Conservation (phyloP, 2,888 invertebrate species). For the Tachina fera region DNA sequence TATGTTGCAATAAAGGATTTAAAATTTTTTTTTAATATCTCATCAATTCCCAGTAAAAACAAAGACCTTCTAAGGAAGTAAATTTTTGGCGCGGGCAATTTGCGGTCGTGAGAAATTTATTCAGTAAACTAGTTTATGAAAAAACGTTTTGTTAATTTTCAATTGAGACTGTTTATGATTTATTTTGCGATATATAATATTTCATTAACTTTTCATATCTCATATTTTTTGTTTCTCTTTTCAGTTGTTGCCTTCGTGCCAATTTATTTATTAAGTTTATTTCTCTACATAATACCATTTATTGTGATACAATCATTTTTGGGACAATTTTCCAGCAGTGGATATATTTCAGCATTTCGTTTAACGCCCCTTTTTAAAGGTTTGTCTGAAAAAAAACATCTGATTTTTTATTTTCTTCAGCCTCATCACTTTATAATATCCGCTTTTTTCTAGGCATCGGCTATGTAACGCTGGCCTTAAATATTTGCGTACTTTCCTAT, state of each 20-base stretch:
- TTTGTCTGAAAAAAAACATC: constrained; percentile 77
- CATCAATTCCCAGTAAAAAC: too few relatives aligned
- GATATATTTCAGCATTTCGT: constrained; percentile 91
- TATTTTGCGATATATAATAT: too few relatives aligned
- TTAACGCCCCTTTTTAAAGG: constrained; percentile 94
- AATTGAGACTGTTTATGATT: too few relatives aligned
- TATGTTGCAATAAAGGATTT: too few relatives aligned
- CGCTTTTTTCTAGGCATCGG: constrained; percentile 88
- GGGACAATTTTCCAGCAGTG: constrained; percentile 92
- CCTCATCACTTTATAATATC: background rate
- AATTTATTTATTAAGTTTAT: constrained; percentile 85
- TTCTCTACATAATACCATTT: constrained; percentile 92
- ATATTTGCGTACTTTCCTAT: constrained; percentile 90
- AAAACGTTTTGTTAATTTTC: too few relatives aligned
- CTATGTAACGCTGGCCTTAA: constrained; percentile 90
- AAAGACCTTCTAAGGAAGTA: too few relatives aligned
- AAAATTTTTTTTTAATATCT: too few relatives aligned
- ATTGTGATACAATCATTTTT: constrained; percentile 94
- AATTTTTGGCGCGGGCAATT: too few relatives aligned
- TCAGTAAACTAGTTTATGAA: too few relatives aligned
- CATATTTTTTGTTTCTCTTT: constrained; percentile 22
- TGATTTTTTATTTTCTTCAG: background rate
- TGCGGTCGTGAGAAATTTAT: too few relatives aligned
- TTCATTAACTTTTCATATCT: background rate
- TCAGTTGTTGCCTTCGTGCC: constrained; percentile 76